These are phyloP conservation scores for Paraplagusia blochii DNA, from an alignment of 2,113 vertebrate genomes.

Conservation along the genomic window DNA sequence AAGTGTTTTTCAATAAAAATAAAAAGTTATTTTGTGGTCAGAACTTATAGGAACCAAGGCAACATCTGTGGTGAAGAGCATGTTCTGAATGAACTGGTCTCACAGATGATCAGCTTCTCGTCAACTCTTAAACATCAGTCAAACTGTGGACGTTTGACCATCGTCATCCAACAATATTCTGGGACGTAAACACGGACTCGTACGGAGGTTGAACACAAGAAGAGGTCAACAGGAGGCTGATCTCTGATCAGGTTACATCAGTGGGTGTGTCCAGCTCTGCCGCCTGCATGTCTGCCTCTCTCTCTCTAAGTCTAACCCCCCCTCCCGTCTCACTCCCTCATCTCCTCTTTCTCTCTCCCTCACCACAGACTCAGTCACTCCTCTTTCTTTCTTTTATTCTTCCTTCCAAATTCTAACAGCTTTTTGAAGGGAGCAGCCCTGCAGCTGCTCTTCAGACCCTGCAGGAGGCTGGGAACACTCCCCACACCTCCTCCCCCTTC, in stretches of 20 bases:
- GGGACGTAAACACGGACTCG: slow-evolving; percentile 4
- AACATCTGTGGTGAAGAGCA: too few species aligned
- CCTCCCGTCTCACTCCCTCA: slow-evolving; percentile 42
- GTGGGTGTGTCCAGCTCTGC: slow-evolving; percentile 76
- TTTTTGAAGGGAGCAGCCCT: slow-evolving; percentile 53
- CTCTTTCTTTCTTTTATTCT: slow-evolving; percentile 31
- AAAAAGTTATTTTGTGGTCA: too few species aligned
- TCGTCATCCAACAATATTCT: too few species aligned
- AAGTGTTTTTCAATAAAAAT: too few species aligned
- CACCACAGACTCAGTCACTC: slow-evolving; percentile 37
- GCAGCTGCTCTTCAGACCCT: slow-evolving; percentile 65
- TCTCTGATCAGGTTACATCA: slow-evolving; percentile 76
- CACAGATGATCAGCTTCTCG: too few species aligned
- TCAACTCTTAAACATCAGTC: too few species aligned
- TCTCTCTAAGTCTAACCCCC: slow-evolving; percentile 36
- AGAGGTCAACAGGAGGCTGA: slow-evolving; percentile 66
- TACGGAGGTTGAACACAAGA: slow-evolving; percentile 42
- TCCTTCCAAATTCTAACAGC: slow-evolving; percentile 38
- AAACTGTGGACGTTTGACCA: too few species aligned
- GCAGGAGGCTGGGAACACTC: slow-evolving; percentile 56
- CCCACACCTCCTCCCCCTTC: slow-evolving; percentile 33
- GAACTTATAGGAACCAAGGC: too few species aligned
- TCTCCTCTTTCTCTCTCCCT: slow-evolving; percentile 56
- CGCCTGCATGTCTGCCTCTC: slow-evolving; percentile 76
- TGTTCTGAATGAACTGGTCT: too few species aligned